Base-by-base conservation (phyloP, 2,113 vertebrate genomes). In the Pelmatolapia mariae region DNA sequence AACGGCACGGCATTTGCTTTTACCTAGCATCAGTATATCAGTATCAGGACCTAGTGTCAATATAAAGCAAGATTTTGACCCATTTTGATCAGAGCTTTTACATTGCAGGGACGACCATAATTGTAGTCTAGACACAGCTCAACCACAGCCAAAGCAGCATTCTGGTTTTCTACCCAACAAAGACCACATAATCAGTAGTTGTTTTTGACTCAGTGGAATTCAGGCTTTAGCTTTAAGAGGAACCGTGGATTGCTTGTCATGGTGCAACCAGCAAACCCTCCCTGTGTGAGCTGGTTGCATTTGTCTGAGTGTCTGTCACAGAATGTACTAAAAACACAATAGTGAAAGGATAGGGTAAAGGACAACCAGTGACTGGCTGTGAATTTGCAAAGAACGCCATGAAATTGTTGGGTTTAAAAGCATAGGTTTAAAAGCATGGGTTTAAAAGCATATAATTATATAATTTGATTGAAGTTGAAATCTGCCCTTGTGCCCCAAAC, bases 71-170 rank as follows among this genome's bases (percentile, higher is more conserved):
- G 22, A 5, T 22, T 10, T 29, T 43, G 15, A n/a, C n/a, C 26
- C 19, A 26, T 71, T 94, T 86, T 92, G 85, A 92, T 90, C 81
- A 15, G 45, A 10, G 59, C 71, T 91, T 78, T 92, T 91, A 91
- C 29, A 36, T 68, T 43, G 26, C 73, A 59, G 33, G 82, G 90
- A 85, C 83, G 50, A 87, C 83, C 33, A 47, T 85, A 83, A 84
- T 93, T 84, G 92, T 81, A 33, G 93, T 91, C 87, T 91, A 93
- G 90, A 92, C 89, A 11, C 38, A 45, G 82, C 22, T 6, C 53
- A 5, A 57, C 88, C 87, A 61, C 89, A 86, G 79, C 31, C 8
- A 84, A 71, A 24, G 82, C 89, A 68, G 43, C 38, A 18, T 79
- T 90, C 85, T 50, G 53, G 53, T 88, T 81, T 81, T 26, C 40